A percentile compares a stretch with the other conserved stretches of the same genome.
phyloP scores from a whole-genome alignment of 2,888 invertebrate genomes.

The Osmoderma eremita region DNA sequence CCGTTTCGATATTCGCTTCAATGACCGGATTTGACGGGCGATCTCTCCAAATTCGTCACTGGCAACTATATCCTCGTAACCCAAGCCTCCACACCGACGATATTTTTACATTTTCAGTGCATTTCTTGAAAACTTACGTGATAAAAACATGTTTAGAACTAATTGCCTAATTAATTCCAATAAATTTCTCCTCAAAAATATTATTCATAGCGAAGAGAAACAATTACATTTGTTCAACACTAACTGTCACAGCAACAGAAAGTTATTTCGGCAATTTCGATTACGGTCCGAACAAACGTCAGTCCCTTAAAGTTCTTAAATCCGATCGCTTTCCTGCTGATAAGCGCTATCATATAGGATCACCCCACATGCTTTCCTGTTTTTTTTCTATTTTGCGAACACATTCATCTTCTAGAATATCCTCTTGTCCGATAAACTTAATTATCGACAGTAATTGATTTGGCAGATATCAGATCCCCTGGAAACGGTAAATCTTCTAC shows the following conservation, averaged over 20 bases:
- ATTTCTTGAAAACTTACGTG: not conserved
- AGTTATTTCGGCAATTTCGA: constrained; percentile 30
- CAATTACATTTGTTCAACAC: not conserved
- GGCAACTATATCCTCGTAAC: not conserved
- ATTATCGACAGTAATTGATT: constrained; percentile 32
- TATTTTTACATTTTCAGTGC: not conserved
- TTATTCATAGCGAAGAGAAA: not conserved
- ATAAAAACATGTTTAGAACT: not conserved
- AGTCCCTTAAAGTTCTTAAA: constrained; percentile 24
- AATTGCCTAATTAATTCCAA: no score
- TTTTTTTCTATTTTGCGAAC: constrained; percentile 29
- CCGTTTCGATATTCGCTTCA: no score
- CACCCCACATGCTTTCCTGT: constrained; percentile 17
- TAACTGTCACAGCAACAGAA: not conserved
- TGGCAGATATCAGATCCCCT: not conserved
- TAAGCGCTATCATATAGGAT: constrained; percentile 34
- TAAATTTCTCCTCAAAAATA: not conserved
- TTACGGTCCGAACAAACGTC: constrained; percentile 27
- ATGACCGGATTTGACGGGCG: no score
- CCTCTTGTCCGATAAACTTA: constrained; percentile 28
- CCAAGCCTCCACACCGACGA: not conserved
- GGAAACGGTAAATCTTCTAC: not conserved
- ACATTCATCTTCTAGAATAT: constrained; percentile 27
- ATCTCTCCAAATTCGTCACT: no score
- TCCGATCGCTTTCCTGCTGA: constrained; percentile 30